phyloP scores from a whole-genome alignment of 1,140 invertebrate genomes.

The Bombus balteatus region DNA sequence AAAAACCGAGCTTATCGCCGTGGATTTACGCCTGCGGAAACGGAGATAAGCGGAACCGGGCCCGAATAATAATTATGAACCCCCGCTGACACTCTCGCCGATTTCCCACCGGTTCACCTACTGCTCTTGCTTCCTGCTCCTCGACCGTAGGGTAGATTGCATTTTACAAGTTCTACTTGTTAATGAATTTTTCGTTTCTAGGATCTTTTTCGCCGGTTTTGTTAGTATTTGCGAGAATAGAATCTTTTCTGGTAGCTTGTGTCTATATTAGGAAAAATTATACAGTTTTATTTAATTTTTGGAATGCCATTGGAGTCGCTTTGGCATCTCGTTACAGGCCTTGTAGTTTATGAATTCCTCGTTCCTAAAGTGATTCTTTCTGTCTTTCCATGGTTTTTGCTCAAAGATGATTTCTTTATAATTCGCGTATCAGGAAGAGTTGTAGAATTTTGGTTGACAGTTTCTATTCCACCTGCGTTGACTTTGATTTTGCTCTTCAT shows the following conservation, averaged over 20 bases:
- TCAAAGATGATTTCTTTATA: no score
- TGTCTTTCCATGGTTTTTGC: no score
- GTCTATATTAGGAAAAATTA: not conserved
- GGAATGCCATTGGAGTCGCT: no score
- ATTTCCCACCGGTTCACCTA: constrained; percentile 19
- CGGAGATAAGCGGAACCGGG: constrained; percentile 42
- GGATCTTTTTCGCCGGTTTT: not conserved
- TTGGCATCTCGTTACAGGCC: no score
- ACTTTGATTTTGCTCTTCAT: no score
- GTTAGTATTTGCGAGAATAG: no score
- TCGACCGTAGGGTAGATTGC: not conserved
- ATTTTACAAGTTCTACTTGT: not conserved
- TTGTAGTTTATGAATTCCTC: no score
- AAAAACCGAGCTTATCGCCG: constrained; percentile 56
- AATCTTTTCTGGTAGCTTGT: not conserved
- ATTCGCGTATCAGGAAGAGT: no score
- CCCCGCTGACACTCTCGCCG: constrained; percentile 3
- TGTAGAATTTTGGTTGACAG: no score
- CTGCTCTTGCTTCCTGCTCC: not conserved
- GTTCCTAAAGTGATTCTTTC: no score
- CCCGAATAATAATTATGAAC: constrained; percentile 34
- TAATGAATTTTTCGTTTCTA: not conserved
- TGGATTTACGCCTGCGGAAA: constrained; percentile 60
- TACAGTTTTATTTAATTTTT: not conserved
- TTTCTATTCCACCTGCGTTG: no score